A percentile compares a stretch with the other conserved stretches of the same genome.
These are phyloP conservation scores for Esox lucius DNA, from an alignment of 2,797 vertebrate genomes.

Conservation along the genomic window DNA sequence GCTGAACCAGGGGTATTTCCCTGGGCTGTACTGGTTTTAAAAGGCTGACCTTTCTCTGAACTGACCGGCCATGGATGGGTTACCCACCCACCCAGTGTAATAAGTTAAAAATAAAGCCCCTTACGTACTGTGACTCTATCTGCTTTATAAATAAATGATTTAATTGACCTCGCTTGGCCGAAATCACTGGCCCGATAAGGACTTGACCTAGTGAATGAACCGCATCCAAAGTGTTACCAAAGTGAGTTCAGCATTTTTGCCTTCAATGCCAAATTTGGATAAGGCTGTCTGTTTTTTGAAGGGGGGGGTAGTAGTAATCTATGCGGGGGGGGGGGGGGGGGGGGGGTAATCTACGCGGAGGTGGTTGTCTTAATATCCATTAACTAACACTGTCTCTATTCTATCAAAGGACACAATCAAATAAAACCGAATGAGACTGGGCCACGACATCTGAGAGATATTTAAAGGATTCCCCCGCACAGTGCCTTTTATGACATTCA, in stretches of 20 bases:
- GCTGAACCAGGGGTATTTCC: constrained; percentile 59
- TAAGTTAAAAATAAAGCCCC: constrained; percentile 49
- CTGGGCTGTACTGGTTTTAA: constrained; percentile 57
- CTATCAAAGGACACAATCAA: constrained; percentile 54
- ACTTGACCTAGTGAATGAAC: constrained; percentile 41
- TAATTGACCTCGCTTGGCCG: constrained; percentile 44
- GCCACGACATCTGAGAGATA: constrained; percentile 51
- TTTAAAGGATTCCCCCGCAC: constrained; percentile 32
- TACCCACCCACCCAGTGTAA: constrained; percentile 30
- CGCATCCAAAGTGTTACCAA: constrained; percentile 14
- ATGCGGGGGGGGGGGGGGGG: neutral
- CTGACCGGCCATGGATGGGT: constrained; percentile 44
- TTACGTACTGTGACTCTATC: constrained; percentile 25
- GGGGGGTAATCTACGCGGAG: constrained; percentile 27
- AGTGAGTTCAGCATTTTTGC: neutral
- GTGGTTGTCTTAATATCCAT: too few relatives aligned
- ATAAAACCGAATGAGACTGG: constrained; percentile 58
- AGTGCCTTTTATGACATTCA: constrained; percentile 39
- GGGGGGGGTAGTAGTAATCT: too few relatives aligned
- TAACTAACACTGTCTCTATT: constrained; percentile 49
- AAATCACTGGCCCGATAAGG: constrained; percentile 34
- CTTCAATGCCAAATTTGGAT: constrained; percentile 5
- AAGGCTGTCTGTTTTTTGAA: constrained; percentile 25
- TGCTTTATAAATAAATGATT: constrained; percentile 43
- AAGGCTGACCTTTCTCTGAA: constrained; percentile 47